A percentile compares a stretch with the other conserved stretches of the same genome.
Conservation (phyloP, 2,888 invertebrate genomes). For the Octonoba sinensis region DNA sequence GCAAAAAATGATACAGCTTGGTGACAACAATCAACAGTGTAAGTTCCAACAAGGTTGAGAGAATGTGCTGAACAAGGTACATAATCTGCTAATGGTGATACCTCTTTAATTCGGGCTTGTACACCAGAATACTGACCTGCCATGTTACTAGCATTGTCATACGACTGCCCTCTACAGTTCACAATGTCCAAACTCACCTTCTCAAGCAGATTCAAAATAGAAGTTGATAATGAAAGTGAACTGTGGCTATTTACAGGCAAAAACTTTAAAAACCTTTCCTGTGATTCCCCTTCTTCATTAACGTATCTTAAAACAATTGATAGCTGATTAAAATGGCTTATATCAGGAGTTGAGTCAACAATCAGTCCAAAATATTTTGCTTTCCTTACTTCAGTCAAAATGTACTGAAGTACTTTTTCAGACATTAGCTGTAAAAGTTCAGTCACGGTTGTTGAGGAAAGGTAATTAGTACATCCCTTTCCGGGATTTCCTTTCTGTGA, state of each 20-base stretch:
- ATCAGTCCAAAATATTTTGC: constrained; percentile 4
- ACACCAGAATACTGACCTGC: constrained; percentile 4
- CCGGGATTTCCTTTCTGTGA: constrained; percentile 67
- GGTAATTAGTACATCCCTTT: constrained; percentile 67
- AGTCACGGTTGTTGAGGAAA: constrained; percentile 68
- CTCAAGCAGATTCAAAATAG: neutral
- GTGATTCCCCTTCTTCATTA: neutral
- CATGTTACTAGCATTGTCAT: constrained; percentile 13
- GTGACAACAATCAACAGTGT: neutral
- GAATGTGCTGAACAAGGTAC: constrained; percentile 1
- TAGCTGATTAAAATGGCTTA: neutral
- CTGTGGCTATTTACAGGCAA: neutral
- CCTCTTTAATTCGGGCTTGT: neutral
- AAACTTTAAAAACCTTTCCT: neutral
- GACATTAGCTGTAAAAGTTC: constrained; percentile 68
- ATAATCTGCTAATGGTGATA: neutral
- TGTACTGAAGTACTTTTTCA: neutral
- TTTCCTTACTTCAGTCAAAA: neutral
- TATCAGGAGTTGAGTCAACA: constrained; percentile 10
- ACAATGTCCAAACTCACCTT: neutral
- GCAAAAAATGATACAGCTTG: neutral
- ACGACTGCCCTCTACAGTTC: neutral
- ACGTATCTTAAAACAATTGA: neutral
- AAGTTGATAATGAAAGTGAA: neutral
- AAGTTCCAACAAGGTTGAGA: neutral